Base-by-base conservation (phyloP, 2,797 vertebrate species). In the Scolopax rusticola region DNA sequence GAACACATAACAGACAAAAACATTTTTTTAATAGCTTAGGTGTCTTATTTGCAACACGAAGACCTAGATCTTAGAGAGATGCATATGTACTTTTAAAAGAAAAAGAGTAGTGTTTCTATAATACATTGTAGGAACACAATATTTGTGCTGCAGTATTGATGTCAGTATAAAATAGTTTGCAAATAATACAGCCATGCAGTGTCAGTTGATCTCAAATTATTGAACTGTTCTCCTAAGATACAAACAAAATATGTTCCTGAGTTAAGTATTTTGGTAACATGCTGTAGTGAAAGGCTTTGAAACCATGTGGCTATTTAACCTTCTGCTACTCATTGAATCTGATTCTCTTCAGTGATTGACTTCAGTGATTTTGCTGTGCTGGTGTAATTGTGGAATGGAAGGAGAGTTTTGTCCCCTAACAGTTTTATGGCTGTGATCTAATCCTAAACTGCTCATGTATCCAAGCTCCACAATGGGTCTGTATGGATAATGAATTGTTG, bases 1-100 rank as follows among this genome's bases (percentile, higher is more conserved):
- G 95, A 97, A 92, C 94, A 92, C 89, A 73, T 88, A 97, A 94
- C 85, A 96, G 96, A 93, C 77, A 95, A 97, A 97, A 89, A 60
- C 91, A 92, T 86, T 91, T 95, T 83, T 96, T 90, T 68, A 92
- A 96, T 96, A 95, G 89, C 89, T 93, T 71, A 87, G 79, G 81
- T 94, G 63, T 95, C 90, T 93, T 86, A 73, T 71, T 95, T 95
- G 92, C 80, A 85, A 79, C 80, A 69, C 0, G 53, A 92, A 86
- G 87, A 89, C 69, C 75, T 84, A 89, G 92, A 71, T 95, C 91
- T 89, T 76, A 48, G 83, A 94, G 74, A 94, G 59, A 90, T 93
- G 77, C 45, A 40, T 47, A 48, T 57, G 50, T 93, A 87, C 78
- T 91, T 80, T 68, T 50, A 50, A 95, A 80, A 59, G 79, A 50